These are phyloP conservation scores for Melanotaenia nigrans DNA, from an alignment of 2,797 vertebrate species.

Conservation along the genomic window DNA sequence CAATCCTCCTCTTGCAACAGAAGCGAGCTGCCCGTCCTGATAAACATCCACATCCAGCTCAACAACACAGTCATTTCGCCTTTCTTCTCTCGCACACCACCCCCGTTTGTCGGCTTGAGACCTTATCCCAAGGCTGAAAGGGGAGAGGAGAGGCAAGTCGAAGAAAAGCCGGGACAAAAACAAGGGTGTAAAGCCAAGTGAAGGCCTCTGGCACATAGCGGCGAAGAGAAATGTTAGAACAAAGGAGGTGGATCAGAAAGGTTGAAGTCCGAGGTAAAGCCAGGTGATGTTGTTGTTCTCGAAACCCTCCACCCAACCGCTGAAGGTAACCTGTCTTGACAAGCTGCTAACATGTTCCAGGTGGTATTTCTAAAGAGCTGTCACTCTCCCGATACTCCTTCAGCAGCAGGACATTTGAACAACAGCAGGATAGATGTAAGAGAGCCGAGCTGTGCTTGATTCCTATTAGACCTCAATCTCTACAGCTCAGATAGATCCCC, in stretches of 20 bases:
- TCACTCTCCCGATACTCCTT: slow-evolving; percentile 37
- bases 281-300: slow-evolving; percentile 17
- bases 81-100: slow-evolving; percentile 33
- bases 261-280: slow-evolving; percentile 33
- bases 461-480: slow-evolving; percentile 55
- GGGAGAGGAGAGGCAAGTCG: slow-evolving; percentile 43
- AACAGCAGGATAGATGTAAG: slow-evolving; percentile 13
- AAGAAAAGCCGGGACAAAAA: slow-evolving; percentile 30
- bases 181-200: slow-evolving; percentile 39
- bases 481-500: slow-evolving; percentile 37
- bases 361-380: slow-evolving; percentile 57
- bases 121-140: slow-evolving; percentile 41
- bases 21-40: slow-evolving; percentile 44
- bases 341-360: slow-evolving; percentile 54
- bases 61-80: slow-evolving; percentile 57
- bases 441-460: slow-evolving; percentile 31
- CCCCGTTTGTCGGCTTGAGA: slow-evolving; percentile 22
- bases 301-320: slow-evolving; percentile 11
- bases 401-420: slow-evolving; percentile 14
- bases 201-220: slow-evolving; percentile 33
- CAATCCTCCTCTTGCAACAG: slow-evolving; percentile 46
- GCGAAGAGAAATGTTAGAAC: slow-evolving; percentile 59
- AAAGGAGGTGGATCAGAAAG: slow-evolving; percentile 17
- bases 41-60: slow-evolving; percentile 61
- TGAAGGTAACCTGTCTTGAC: slow-evolving; percentile 24